These are phyloP conservation scores for Bucco capensis DNA, from an alignment of 2,113 vertebrate genomes.

Conservation along the genomic window DNA sequence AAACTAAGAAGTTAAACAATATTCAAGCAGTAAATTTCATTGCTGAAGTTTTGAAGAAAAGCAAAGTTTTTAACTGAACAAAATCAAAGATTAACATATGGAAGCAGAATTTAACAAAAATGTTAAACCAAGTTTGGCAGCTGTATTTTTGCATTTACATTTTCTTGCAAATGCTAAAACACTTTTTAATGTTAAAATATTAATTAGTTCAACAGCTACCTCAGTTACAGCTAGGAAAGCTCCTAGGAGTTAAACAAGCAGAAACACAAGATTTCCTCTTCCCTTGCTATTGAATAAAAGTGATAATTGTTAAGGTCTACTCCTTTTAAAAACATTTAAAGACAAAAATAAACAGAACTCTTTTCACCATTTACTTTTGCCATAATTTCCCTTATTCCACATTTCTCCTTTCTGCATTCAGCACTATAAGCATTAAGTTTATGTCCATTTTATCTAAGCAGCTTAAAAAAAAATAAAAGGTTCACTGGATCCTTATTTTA, in stretches of 20 bases:
- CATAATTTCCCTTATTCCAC: not conserved
- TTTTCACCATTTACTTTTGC: not conserved
- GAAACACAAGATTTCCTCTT: not conserved
- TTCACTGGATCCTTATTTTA: not conserved
- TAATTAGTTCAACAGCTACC: not conserved
- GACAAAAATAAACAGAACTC: not conserved
- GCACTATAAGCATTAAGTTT: not conserved
- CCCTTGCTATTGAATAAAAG: not conserved
- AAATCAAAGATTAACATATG: not conserved
- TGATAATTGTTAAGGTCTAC: not conserved
- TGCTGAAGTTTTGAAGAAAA: not conserved
- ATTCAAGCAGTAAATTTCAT: not conserved
- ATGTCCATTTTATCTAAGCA: not conserved
- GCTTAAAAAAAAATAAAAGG: not conserved
- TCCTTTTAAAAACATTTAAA: not conserved
- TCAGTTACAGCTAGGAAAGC: not conserved
- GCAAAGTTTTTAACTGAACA: not conserved
- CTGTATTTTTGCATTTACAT: not conserved
- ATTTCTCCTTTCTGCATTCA: not conserved
- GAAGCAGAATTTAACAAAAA: not conserved
- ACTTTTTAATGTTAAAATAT: conserved; percentile 4
- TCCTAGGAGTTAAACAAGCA: not conserved
- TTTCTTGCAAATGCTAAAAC: not conserved
- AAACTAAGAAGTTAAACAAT: not conserved
- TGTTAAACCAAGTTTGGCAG: not conserved